Base-by-base conservation (phyloP, 2,888 invertebrate genomes). In the Eledone cirrhosa region DNA sequence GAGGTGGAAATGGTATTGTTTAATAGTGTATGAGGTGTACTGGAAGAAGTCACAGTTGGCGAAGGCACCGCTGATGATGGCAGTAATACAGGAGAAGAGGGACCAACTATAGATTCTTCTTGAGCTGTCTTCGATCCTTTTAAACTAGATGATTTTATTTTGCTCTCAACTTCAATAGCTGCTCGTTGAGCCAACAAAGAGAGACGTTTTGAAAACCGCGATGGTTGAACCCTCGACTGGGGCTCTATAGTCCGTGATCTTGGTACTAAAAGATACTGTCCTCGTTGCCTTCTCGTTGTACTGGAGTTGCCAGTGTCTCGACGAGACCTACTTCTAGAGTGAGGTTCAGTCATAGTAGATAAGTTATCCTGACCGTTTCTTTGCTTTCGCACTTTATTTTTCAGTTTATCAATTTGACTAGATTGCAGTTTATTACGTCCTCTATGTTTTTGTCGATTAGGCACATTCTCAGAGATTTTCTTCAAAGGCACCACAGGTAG, bases 81-180 rank as follows among this genome's bases (percentile, higher is more conserved):
- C 65, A n/a, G n/a, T 80, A 80, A 48, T 31, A 69, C 65, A 47
- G 79, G 78, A 24, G 81, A 77, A 29, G 75, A 77, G 22, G 72
- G 53, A 27, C 77, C 77, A 47, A 13, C 53, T 33, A 76, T 48
- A 74, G 80, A 65, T 31, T 80, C 78, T 19, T 82, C 80, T 48
- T 80, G 81, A 41, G 81, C 80, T n/a, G 83, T 77, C 47, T 85
- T 83, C 24, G 82, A 82, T 33, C 83, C 81, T 41, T 76, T 76
- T 19, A 48, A 29, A 27, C 24, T 14, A 76, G 76, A 22, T 24
- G 76, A 29, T 48, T 76, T 76, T n/a, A 76, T 14, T 11, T 48
- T 29, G 29, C 14, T 31, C 47, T 76, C 76, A 13, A 47, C 76
- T 0, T 48, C 47, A 27, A 48, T 76, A 48, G 76, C 76, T 29